Percentiles rank a stretch among this genome's conserved stretches.
Conservation (phyloP, 2,113 vertebrate genomes). For the Loxodonta africana region DNA sequence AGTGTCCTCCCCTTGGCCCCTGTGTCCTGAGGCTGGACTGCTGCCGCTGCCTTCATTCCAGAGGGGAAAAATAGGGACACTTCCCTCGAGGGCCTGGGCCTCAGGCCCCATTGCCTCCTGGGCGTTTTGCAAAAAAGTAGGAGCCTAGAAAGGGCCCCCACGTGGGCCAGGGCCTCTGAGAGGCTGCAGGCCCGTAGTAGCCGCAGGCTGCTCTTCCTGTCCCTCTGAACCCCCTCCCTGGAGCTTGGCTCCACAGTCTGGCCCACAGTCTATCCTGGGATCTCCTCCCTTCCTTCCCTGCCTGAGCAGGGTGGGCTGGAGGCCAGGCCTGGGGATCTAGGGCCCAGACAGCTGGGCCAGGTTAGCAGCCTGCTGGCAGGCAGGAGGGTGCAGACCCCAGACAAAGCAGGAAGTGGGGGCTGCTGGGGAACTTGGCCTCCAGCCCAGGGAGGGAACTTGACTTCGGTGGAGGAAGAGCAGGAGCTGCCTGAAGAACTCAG, state of each 20-base stretch:
- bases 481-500: conserved; percentile 64
- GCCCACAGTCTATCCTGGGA: conserved; percentile 19
- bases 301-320: conserved; percentile 43
- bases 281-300: conserved; percentile 55
- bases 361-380: conserved; percentile 78
- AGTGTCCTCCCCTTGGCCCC: neutral
- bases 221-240: fast-evolving
- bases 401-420: conserved; percentile 82
- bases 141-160: neutral
- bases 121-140: neutral
- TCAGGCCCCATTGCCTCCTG: neutral
- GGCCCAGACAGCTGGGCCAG: conserved; percentile 83
- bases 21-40: neutral
- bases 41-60: neutral
- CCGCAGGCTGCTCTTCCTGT: neutral
- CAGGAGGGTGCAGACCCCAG: conserved; percentile 80
- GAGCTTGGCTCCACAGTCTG: neutral
- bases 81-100: neutral
- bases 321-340: conserved; percentile 76
- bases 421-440: conserved; percentile 75
- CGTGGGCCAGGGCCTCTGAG: neutral
- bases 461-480: conserved; percentile 63
- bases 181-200: neutral
- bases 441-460: conserved; percentile 77
- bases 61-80: neutral